A percentile compares a stretch with the other conserved stretches of the same genome.
Evolutionary conservation across 2,797 vertebrate genomes (phyloP).

Genomic region (Vipera ursinii): DNA sequence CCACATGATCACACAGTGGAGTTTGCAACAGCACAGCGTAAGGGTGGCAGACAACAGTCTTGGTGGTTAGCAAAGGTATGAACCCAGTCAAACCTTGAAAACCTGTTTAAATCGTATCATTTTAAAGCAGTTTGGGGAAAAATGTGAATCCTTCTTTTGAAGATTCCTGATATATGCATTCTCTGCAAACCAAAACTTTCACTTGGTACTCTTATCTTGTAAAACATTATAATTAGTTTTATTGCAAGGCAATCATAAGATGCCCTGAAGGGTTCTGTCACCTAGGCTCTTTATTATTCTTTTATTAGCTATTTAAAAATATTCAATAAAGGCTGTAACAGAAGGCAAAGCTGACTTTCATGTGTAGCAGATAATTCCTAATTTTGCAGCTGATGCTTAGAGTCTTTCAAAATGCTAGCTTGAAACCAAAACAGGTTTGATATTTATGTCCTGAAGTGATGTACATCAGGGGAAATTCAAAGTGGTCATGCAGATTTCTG

Average conservation of each 20-base stretch:
- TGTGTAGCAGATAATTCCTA: constrained; percentile 22
- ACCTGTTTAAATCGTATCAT: neutral
- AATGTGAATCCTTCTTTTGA: neutral
- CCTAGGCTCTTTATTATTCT: neutral
- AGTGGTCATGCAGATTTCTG: neutral
- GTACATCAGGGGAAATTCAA: neutral
- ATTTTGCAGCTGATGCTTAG: neutral
- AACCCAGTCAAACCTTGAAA: neutral
- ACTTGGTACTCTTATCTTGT: neutral
- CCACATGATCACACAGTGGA: neutral
- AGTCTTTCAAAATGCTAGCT: constrained; percentile 12
- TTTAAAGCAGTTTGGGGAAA: neutral
- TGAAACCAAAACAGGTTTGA: neutral
- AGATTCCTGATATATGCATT: neutral
- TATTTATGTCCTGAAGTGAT: neutral
- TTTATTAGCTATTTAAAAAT: neutral
- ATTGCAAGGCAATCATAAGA: neutral
- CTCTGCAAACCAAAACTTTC: neutral
- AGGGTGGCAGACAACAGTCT: neutral
- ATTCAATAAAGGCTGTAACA: neutral
- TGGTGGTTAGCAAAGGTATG: neutral
- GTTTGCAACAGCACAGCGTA: neutral
- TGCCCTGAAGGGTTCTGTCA: neutral
- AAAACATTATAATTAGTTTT: neutral
- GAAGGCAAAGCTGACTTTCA: neutral